Evolutionary conservation across 1,140 invertebrate species (phyloP).

Genomic region (Eriosoma lanigerum): DNA sequence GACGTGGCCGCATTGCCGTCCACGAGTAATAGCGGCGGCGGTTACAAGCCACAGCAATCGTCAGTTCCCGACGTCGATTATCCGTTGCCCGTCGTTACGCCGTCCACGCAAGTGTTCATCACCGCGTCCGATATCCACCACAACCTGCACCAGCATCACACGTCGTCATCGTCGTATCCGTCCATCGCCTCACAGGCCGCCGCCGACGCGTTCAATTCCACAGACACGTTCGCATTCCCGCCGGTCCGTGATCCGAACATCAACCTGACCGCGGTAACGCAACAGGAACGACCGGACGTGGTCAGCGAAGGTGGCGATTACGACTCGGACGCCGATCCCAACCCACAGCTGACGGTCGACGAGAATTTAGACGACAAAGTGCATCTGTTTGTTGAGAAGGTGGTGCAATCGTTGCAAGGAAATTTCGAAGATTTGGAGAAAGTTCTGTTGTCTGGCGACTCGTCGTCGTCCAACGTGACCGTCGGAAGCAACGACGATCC

Average conservation of each 20-base stretch:
- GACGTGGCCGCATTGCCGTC: not conserved
- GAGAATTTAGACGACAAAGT: constrained; percentile 75
- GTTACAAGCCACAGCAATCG: constrained; percentile 7
- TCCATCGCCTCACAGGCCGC: constrained; percentile 49
- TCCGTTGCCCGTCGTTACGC: constrained; percentile 7
- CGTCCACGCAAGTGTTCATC: not conserved
- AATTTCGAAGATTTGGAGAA: constrained; percentile 79
- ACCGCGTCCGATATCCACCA: constrained; percentile 3
- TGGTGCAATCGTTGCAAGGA: constrained; percentile 76
- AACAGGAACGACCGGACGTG: constrained; percentile 59
- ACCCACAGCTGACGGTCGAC: constrained; percentile 72
- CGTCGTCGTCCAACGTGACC: constrained; percentile 51
- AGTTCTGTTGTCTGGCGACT: constrained; percentile 65
- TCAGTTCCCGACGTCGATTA: constrained; percentile 11
- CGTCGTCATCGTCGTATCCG: not conserved
- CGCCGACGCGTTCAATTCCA: constrained; percentile 60
- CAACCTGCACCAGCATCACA: constrained; percentile 9
- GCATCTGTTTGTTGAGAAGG: constrained; percentile 77
- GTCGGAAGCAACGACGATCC: constrained; percentile 55
- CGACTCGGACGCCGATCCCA: constrained; percentile 65
- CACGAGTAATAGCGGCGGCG: not conserved
- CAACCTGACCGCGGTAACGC: constrained; percentile 63
- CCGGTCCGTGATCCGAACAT: constrained; percentile 79
- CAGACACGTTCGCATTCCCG: constrained; percentile 76
- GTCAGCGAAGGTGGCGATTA: constrained; percentile 52